Evolutionary conservation across 2,888 invertebrate genomes (phyloP), one percentile per base, ranked within the genome.

Genomic region (Autographa pulchrina): DNA sequence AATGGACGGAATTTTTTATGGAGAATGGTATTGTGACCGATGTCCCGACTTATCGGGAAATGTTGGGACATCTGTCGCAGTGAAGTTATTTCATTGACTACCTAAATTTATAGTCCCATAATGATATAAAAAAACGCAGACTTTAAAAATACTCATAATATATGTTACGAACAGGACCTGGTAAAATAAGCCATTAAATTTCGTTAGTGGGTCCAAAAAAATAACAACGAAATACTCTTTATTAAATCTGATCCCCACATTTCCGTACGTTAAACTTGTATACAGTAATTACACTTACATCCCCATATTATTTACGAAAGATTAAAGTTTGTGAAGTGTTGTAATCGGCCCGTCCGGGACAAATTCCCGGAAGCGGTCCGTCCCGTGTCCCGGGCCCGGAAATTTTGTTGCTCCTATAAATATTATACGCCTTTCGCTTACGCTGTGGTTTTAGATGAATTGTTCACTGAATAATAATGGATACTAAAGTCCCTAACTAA

Each of bases 311-410:
- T 68, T 31, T 48, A 60, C 18, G 56, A 70, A 66, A 77, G 64
- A 70, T 60, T 70, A 60, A 77, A 72, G 68, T 80, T 81, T 64
- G 66, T 14, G 52, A 63, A 71, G 70, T 74, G 66, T 67, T 71
- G 68, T 69, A 66, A 60, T 54, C 48, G 54, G 14, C 43, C 75
- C 52, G 61, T 64, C 60, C 67, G 38, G 70, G 72, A 71, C 75
- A 73, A 81, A 78, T 81, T 81, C 79, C 75, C 82, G 78, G 81
- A 74, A 77, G 64, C 64, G 68, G 65, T 54, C 70, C 68, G 62
- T 52, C 66, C 63, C 38, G 54, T 70, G 77, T 74, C 65, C 61
- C 62, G 69, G 52, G 61, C 43, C 61, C 72, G 78, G 72, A 70
- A 75, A 81, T 80, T 78, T 78, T 66, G 70, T 72, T 69, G 59